Evolutionary conservation across 2,888 invertebrate genomes (phyloP), one percentile per base, ranked within the genome.

Genomic region (Apantesis nais): DNA sequence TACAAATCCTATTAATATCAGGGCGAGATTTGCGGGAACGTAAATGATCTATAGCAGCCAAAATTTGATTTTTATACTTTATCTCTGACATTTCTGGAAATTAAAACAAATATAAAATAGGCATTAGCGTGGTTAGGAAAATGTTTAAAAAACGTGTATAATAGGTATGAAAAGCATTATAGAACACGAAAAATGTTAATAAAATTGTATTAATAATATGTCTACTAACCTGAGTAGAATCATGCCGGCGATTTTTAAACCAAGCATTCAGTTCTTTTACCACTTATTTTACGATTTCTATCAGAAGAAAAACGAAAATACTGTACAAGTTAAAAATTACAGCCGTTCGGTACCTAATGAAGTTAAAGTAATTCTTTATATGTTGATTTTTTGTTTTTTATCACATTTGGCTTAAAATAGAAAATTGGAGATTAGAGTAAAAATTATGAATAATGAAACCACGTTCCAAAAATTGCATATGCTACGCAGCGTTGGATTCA

Each of bases 11-110:
- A 88, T 97, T 97, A 77, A 97, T 96, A 90, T 98, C 98, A 67
- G 98, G 98, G 72, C 98, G 96, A 70, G 98, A 97, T 95, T 98
- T 98, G 83, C 98, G 96, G 74, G 97, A 96, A 81, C 98, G 96
- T 88, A 98, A 95, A 90, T 97, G 97, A 94, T 98, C 98, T 89
- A 98, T 98, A 85, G 98, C 97, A 89, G 97, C 97, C 85, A 98
- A 95, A 89, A 98, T 97, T 88, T 96, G 96, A 84, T 97, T 96
- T 92, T 97, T 96, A 94, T 97, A 96, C 91, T 95, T 96, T 89
- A 96, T 96, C 90, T 96, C 95, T 91, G 95, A 93, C 93, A 96
- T 95, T 90, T 92, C 95, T 95, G 90, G 74, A 93, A 91, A 79
- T 75, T 66, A 75, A 80, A 78, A 71, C 22, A 29, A 66, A 66